These are phyloP conservation scores for Lacerta agilis DNA, from an alignment of 2,797 vertebrate genomes.

Conservation along the genomic window DNA sequence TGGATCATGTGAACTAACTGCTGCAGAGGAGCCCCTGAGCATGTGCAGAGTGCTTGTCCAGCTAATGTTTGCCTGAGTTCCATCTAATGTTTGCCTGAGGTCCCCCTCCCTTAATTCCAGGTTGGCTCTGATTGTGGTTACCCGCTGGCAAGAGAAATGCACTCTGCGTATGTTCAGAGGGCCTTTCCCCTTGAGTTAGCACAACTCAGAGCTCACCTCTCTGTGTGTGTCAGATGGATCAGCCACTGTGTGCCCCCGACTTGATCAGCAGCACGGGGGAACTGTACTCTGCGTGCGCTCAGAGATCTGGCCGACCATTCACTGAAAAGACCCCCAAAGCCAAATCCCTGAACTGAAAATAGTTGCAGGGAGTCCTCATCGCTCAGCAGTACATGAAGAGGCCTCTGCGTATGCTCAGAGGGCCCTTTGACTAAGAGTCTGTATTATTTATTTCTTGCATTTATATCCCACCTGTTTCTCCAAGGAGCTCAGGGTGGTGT, in stretches of 20 bases:
- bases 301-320: not conserved
- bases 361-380: not conserved
- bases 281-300: not conserved
- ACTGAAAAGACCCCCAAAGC: not conserved
- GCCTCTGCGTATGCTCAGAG: not conserved
- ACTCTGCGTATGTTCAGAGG: not conserved
- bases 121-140: not conserved
- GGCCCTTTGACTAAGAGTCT: not conserved
- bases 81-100: not conserved
- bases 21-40: not conserved
- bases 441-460: not conserved
- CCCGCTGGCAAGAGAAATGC: no score
- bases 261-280: not conserved
- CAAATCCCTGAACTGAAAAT: not conserved
- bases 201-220: not conserved
- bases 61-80: not conserved
- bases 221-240: not conserved
- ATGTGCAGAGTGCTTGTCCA: not conserved
- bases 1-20: not conserved
- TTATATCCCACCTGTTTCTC: no score
- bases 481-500: no score
- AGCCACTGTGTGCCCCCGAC: not conserved
- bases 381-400: not conserved
- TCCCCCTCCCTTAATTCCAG: not conserved
- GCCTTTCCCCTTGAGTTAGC: not conserved